Evolutionary conservation across 2,797 vertebrate genomes (phyloP).

Genomic region (Vipera ursinii): DNA sequence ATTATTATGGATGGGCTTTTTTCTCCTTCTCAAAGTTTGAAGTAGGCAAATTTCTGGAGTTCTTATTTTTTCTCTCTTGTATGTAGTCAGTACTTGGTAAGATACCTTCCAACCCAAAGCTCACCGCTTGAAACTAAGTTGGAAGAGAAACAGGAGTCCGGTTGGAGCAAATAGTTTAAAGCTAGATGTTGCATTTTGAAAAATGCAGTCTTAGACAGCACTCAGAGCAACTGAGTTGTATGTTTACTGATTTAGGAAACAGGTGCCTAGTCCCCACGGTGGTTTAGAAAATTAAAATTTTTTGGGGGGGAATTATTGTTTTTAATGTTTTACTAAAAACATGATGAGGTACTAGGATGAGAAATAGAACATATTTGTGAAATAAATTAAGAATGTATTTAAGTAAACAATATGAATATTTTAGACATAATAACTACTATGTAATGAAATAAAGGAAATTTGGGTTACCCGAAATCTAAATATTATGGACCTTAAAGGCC

Average conservation of each 20-base stretch:
- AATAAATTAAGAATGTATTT: too few species aligned
- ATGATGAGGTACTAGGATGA: too few species aligned
- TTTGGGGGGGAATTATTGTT: too few species aligned
- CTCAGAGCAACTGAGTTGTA: background rate
- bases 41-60: slow-evolving; percentile 13
- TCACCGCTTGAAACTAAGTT: background rate
- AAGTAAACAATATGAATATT: too few species aligned
- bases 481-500: too few species aligned
- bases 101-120: background rate
- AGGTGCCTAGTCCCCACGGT: background rate
- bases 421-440: too few species aligned
- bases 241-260: background rate
- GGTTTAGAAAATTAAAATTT: background rate
- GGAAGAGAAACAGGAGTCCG: background rate
- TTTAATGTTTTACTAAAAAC: too few species aligned
- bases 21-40: slow-evolving; percentile 15
- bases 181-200: background rate
- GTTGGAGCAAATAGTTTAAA: background rate
- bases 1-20: slow-evolving; percentile 12
- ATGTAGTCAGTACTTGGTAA: slow-evolving; percentile 2
- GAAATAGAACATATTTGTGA: too few species aligned
- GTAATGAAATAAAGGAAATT: too few species aligned
- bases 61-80: background rate
- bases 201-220: background rate
- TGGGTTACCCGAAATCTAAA: too few species aligned